Base-by-base conservation (phyloP, 2,888 invertebrate genomes). In the Coleophora deauratella region DNA sequence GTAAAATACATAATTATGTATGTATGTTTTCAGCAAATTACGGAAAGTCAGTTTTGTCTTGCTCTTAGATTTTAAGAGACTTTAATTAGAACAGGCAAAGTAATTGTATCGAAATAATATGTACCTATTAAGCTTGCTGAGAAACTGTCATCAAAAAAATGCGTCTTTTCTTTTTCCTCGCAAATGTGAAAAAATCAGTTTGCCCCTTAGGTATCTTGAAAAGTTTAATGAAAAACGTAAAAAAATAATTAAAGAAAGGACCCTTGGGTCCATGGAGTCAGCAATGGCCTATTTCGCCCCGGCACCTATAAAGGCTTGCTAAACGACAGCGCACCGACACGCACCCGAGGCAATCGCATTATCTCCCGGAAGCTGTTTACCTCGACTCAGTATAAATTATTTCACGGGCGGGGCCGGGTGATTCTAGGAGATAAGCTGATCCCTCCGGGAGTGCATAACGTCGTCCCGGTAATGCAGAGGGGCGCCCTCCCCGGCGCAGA, bases 391-490 rank as follows among this genome's bases (percentile, higher is more conserved):
- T 61, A 69, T 72, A 70, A 72, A 78, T 71, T 69, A 72, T 72
- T 72, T 69, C 51, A 60, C 67, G 59, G 61, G 52, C 50, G 48
- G 60, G 53, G 51, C 50, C 61, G 57, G 61, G 61, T 72, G 79
- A 79, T 81, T 71, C 72, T 74, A 73, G 72, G 67, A 75, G 80
- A 81, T 82, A 81, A 77, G 72, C 72, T 31, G 31, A 74, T 79
- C 80, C 79, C 75, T 70, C 67, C 62, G 71, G 65, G 72, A 78
- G 74, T 82, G 84, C 84, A 85, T 85, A 84, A 85, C 70, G 76
- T 75, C 84, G 74, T 84, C 84, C 85, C 75, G 54, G 70, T 84
- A 85, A 82, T 82, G 84, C 78, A 73, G 68, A 72, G 78, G 75
- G 40, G 41, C 35, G 71, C 73, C 69, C 71, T 67, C 73, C 76